Conservation (phyloP, 2,113 vertebrate genomes). For the Poecile atricapillus region DNA sequence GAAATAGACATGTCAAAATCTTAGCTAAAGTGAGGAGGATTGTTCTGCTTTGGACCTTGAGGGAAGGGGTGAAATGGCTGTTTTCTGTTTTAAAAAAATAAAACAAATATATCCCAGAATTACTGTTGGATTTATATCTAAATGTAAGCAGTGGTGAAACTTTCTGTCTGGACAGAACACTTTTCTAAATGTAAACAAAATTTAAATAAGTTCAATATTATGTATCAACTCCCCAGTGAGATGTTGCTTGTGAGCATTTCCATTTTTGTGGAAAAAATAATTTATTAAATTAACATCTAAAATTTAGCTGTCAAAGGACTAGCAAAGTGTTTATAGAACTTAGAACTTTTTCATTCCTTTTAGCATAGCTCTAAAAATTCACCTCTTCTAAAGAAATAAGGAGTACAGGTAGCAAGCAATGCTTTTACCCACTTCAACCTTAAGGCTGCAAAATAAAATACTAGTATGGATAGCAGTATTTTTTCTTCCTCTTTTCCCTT, state of each 20-base stretch:
- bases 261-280: background rate
- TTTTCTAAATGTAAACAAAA: background rate
- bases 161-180: background rate
- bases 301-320: background rate
- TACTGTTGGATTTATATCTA: background rate
- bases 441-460: background rate
- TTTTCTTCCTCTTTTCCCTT: background rate
- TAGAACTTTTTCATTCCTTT: background rate
- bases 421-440: background rate
- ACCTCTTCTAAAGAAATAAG: background rate
- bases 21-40: background rate
- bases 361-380: background rate
- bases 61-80: background rate
- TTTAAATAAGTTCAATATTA: background rate
- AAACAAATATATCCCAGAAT: background rate
- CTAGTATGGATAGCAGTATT: rapidly evolving
- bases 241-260: background rate
- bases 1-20: background rate
- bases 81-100: background rate
- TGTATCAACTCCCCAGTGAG: background rate
- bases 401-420: background rate
- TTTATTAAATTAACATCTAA: background rate
- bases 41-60: background rate
- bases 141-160: background rate
- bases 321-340: background rate